Evolutionary conservation across 2,113 vertebrate genomes (phyloP), one percentile per base, ranked within the genome.

Genomic region (Genyomyrus donnyi): DNA sequence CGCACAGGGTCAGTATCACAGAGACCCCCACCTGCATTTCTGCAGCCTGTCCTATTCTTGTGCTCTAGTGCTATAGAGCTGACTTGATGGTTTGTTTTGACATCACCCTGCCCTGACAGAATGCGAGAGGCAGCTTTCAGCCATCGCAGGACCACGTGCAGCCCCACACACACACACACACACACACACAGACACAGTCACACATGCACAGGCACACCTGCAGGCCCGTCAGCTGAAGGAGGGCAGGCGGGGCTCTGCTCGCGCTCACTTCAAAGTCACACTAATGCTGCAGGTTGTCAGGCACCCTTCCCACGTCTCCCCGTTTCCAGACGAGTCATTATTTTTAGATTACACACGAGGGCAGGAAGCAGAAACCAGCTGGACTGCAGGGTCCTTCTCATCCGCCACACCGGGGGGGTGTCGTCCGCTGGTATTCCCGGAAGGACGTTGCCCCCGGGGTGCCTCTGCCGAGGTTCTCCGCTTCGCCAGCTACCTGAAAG

Each of bases 1-100:
- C 87, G 1, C 90, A 91, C 31, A 93, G 94, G 93, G 96, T 96
- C 58, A 91, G 95, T 93, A 53, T 84, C 83, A 56, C 17, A 24
- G n/a, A 39, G 56, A 9, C 74, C 39, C 21, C 46, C 87, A 45
- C 24, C 24, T 39, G 86, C 39, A 17, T 31, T 15, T 87, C 9
- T 3, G 27, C 24, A 35, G 24, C 46, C 49, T 27, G n/a, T 27
- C 58, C n/a, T 66, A 10, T 62, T 66, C 11, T 35, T 39, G 13
- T 17, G 5, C 9, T 8, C 9, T 39, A 24, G 10, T 13, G 10
- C 11, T 11, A n/a, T 45, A 27, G 45, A 27, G n/a, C 21, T 85
- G 84, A 11, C 84, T 45, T 84, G 17, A 24, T 84, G 15, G 42
- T 48, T 85, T 48, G 84, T 85, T 46, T 85, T 85, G 39, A n/a